Base-by-base conservation (phyloP, 1,140 invertebrate genomes). In the Musca vetustissima region DNA sequence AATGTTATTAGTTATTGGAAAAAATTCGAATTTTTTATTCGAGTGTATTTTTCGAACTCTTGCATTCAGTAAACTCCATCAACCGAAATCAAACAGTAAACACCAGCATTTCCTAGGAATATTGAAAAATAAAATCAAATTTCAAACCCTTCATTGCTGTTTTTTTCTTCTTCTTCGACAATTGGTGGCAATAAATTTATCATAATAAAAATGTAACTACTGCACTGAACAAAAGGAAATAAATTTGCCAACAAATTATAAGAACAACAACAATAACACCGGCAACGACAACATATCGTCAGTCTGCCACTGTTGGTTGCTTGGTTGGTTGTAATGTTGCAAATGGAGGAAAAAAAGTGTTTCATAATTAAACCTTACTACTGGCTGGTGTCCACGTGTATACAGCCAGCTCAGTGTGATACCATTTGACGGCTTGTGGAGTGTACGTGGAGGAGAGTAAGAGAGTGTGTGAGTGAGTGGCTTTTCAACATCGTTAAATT, bases 191-290 rank as follows among this genome's bases (percentile, higher is more conserved):
- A 59, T 28, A 59, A 59, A 59, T 59, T 32, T 59, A 59, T 59
- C 55, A 59, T 15, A 59, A 59, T 59, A 59, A 59, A 59, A 32
- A 28, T 59, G 55, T 59, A 59, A 59, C 55, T 59, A 59, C 55
- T 59, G 55, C 19, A 59, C 49, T 14, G 49, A 52, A 59, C 25
- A 59, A 59, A 32, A 59, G 55, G 36, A 59, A 32, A 32, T 32
- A 32, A 59, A 59, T 59, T 59, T 59, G 55, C 55, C 55, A 59
- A 59, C 3, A 59, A 59, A 32, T 15, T 4, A 59, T 17, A 32
- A 25, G 21, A 25, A 28, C 22, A 4, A 25, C 24, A 15, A 59
- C 25, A 32, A 43, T 11, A 43, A 43, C 36, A 43, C 6, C 36
- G 13, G 11, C 36, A 43, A 11, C 36, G 13, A 11, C 36, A 43